A percentile compares a stretch with the other conserved stretches of the same genome.
These are phyloP conservation scores for Chironomus tentans DNA, from an alignment of 2,888 invertebrate genomes.

Conservation along the genomic window DNA sequence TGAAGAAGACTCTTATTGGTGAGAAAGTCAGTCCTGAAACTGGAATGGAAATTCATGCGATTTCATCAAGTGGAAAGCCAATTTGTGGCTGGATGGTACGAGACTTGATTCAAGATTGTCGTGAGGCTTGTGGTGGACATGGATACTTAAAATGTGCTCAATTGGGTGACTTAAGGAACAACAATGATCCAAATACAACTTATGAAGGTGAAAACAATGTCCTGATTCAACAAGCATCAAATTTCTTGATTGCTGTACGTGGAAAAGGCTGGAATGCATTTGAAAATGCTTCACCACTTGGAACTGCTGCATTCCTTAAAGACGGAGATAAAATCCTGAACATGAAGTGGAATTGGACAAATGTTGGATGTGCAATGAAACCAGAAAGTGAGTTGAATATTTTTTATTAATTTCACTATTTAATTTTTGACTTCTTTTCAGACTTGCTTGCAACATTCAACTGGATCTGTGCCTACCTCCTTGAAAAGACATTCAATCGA, in stretches of 20 bases:
- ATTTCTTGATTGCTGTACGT: conserved; percentile 58
- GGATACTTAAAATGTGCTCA: conserved; percentile 50
- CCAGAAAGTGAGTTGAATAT: neutral
- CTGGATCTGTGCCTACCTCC: conserved; percentile 75
- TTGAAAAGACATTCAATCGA: conserved; percentile 56
- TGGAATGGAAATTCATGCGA: conserved; percentile 66
- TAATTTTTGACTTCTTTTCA: conserved; percentile 40
- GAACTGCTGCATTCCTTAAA: conserved; percentile 58
- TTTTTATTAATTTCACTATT: neutral
- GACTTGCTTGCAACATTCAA: conserved; percentile 64
- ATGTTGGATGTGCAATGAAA: conserved; percentile 28
- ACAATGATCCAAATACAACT: conserved; percentile 83
- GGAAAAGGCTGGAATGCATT: neutral
- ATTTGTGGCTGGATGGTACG: conserved; percentile 75
- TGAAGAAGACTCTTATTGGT: conserved; percentile 44
- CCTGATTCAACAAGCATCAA: conserved; percentile 79
- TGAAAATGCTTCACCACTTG: conserved; percentile 51
- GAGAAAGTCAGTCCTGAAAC: conserved; percentile 35
- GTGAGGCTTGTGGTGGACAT: conserved; percentile 82
- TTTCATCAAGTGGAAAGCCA: conserved; percentile 68
- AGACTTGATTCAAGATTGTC: conserved; percentile 69
- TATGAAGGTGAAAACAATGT: conserved; percentile 95
- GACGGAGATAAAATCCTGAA: conserved; percentile 44
- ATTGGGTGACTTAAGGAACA: conserved; percentile 61
- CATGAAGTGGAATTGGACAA: conserved; percentile 21